Evolutionary conservation across 2,797 vertebrate genomes (phyloP).

Genomic region (Anniella stebbinsi): DNA sequence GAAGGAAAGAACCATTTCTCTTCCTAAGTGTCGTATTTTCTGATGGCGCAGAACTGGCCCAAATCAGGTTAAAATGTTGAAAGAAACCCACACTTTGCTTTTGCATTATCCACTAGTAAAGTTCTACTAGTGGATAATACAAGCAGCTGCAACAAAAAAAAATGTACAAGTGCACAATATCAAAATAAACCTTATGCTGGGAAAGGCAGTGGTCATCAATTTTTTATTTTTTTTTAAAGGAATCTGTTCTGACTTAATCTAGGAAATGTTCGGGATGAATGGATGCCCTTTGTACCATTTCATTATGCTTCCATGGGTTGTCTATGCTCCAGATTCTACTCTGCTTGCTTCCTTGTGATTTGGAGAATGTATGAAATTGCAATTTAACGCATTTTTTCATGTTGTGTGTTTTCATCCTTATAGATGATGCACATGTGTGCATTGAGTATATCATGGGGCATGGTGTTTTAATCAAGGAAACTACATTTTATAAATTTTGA

Average conservation of each 20-base stretch:
- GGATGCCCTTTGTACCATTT: neutral
- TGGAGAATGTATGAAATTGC: neutral
- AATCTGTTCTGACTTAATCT: neutral
- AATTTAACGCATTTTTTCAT: neutral
- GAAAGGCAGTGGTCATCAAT: neutral
- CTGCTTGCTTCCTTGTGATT: neutral
- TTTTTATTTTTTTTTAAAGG: neutral
- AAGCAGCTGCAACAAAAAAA: neutral
- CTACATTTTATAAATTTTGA: neutral
- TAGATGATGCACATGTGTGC: neutral
- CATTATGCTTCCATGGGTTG: neutral
- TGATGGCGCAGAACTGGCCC: neutral
- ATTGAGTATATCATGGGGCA: neutral
- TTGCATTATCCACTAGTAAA: neutral
- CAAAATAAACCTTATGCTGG: neutral
- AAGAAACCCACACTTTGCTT: neutral
- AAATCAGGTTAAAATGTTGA: neutral
- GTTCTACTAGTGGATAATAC: neutral
- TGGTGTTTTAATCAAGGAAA: neutral
- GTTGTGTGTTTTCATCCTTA: neutral
- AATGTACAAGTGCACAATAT: neutral
- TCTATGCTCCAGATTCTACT: neutral
- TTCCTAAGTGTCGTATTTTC: neutral
- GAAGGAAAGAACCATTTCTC: neutral
- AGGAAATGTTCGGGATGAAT: neutral